Evolutionary conservation across 2,113 vertebrate species (phyloP).

Genomic region (Callopanchax toddi): DNA sequence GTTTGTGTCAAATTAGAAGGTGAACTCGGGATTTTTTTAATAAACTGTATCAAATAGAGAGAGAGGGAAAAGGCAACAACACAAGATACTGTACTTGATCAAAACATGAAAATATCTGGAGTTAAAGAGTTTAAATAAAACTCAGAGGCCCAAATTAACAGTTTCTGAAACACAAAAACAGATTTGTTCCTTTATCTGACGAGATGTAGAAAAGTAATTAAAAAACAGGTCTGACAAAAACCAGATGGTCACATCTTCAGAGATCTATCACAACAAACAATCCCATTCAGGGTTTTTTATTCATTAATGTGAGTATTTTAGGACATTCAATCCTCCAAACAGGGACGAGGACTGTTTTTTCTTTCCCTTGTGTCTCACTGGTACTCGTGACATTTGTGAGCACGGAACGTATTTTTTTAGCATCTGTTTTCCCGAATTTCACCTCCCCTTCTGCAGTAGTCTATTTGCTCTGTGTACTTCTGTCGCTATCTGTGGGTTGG

Average conservation of each 20-base stretch:
- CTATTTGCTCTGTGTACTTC: constrained; percentile 64
- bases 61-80: too few relatives aligned
- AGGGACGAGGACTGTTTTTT: not conserved
- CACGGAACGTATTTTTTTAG: constrained; percentile 40
- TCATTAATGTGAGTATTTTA: not conserved
- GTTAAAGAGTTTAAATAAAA: not conserved
- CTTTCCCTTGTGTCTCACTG: constrained; percentile 8
- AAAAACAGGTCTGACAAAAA: not conserved
- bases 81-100: too few relatives aligned
- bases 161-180: too few relatives aligned
- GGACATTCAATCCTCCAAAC: constrained; percentile 8
- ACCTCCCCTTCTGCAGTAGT: constrained; percentile 59
- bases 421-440: constrained; percentile 74
- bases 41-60: too few relatives aligned
- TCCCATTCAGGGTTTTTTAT: not conserved
- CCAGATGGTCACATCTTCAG: too few relatives aligned
- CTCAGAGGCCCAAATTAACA: not conserved
- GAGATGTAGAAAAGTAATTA: not conserved
- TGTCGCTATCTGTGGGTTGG: constrained; percentile 67
- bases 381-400: constrained; percentile 48
- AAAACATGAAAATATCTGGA: not conserved
- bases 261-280: too few relatives aligned
- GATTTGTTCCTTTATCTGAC: not conserved
- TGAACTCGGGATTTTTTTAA: not conserved
- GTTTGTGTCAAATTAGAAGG: not conserved